Conservation (phyloP, 2,113 vertebrate species). For the Syngnathus typhle region DNA sequence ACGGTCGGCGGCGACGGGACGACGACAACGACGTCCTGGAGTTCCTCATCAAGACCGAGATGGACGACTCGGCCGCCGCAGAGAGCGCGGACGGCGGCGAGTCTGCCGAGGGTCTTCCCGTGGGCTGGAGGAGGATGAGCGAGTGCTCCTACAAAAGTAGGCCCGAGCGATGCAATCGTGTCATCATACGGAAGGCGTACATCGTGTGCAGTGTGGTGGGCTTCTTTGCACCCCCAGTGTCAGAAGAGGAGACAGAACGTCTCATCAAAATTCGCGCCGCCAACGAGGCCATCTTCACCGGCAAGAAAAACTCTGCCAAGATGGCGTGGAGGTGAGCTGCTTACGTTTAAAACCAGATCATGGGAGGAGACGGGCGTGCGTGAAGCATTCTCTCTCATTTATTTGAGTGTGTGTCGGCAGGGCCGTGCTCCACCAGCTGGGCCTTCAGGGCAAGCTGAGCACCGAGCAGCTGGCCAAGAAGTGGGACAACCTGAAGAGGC, state of each 20-base stretch:
- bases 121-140: slow-evolving; percentile 64
- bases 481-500: slow-evolving; percentile 70
- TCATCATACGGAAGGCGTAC: not conserved
- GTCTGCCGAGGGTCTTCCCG: slow-evolving; percentile 36
- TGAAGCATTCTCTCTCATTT: no score
- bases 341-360: no score
- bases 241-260: slow-evolving; percentile 49
- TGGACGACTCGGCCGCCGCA: slow-evolving; percentile 53
- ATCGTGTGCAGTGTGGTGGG: not conserved
- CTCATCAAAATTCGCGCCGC: slow-evolving; percentile 63
- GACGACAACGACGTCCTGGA: slow-evolving; percentile 63
- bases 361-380: not conserved
- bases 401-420: slow-evolving; percentile 25
- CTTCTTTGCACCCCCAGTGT: slow-evolving; percentile 36
- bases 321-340: slow-evolving; percentile 62
- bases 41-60: slow-evolving; percentile 69
- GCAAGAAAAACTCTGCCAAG: slow-evolving; percentile 63
- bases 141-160: slow-evolving; percentile 68
- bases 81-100: slow-evolving; percentile 4
- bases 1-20: slow-evolving; percentile 10
- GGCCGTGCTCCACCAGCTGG: slow-evolving; percentile 61
- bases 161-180: not conserved
- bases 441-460: slow-evolving; percentile 66
- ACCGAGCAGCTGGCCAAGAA: slow-evolving; percentile 67
- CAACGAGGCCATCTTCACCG: slow-evolving; percentile 62